phyloP scores from a whole-genome alignment of 2,797 vertebrate genomes.

The Lagothrix lagotricha region DNA sequence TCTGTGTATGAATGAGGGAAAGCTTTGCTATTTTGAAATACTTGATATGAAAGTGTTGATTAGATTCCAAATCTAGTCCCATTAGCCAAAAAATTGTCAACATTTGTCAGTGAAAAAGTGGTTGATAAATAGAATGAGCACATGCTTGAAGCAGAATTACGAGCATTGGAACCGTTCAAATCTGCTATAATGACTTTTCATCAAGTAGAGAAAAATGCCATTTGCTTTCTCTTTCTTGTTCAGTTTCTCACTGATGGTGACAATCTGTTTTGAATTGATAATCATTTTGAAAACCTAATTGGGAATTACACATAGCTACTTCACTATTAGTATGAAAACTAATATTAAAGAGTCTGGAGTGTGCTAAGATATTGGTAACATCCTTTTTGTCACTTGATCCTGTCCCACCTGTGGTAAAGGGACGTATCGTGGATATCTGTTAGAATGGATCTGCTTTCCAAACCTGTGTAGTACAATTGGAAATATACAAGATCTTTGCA shows the following conservation, averaged over 20 bases:
- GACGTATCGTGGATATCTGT: slow-evolving; percentile 92
- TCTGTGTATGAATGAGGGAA: neutral
- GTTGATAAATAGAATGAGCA: neutral
- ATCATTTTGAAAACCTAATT: neutral
- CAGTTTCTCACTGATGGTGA: neutral
- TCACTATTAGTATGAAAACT: neutral
- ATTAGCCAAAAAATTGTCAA: neutral
- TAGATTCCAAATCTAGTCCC: neutral
- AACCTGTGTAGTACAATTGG: slow-evolving; percentile 94
- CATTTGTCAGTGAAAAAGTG: neutral
- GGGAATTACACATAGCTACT: neutral
- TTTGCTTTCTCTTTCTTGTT: neutral
- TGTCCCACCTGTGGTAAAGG: slow-evolving; percentile 94
- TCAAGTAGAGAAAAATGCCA: neutral
- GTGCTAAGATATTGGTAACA: slow-evolving; percentile 93
- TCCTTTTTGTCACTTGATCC: slow-evolving; percentile 95
- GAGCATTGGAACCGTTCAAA: neutral
- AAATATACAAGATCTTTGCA: slow-evolving; percentile 93
- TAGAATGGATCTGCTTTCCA: slow-evolving; percentile 90
- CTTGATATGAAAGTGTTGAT: neutral
- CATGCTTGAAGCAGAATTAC: neutral
- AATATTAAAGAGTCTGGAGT: slow-evolving; percentile 87
- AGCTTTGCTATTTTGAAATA: neutral
- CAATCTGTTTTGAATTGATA: neutral
- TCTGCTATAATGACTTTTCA: neutral